These are phyloP conservation scores for Piscicola geometra DNA, from an alignment of 2,888 invertebrate genomes.

Conservation along the genomic window DNA sequence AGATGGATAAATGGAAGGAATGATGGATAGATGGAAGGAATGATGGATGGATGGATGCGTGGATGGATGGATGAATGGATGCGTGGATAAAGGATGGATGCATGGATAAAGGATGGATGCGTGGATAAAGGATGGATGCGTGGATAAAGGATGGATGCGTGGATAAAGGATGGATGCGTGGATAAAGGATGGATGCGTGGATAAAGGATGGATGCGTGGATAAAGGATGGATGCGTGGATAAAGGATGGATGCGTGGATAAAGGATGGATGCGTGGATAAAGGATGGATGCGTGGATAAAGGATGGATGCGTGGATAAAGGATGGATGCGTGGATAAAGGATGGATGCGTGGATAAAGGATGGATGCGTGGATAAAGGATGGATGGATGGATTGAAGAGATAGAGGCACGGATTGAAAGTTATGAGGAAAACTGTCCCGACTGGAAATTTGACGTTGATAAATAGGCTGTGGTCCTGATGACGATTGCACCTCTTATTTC, in stretches of 20 bases:
- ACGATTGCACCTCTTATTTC: neutral
- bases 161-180: neutral
- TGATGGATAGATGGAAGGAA: neutral
- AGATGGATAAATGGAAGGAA: no score
- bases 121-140: constrained; percentile 3
- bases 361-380: neutral
- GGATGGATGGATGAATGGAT: constrained; percentile 5
- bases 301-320: neutral
- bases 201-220: neutral
- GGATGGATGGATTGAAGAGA: neutral
- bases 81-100: neutral
- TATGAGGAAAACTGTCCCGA: constrained; percentile 14
- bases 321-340: neutral
- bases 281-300: neutral
- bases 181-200: neutral
- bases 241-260: neutral
- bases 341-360: neutral
- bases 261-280: neutral
- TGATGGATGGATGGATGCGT: neutral
- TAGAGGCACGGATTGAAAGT: constrained; percentile 11
- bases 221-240: neutral
- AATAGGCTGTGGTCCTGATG: neutral
- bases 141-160: neutral
- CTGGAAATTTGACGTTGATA: constrained; percentile 18
- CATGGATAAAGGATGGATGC: neutral